Conservation (phyloP, 1,140 invertebrate species). For the Panulirus ornatus region DNA sequence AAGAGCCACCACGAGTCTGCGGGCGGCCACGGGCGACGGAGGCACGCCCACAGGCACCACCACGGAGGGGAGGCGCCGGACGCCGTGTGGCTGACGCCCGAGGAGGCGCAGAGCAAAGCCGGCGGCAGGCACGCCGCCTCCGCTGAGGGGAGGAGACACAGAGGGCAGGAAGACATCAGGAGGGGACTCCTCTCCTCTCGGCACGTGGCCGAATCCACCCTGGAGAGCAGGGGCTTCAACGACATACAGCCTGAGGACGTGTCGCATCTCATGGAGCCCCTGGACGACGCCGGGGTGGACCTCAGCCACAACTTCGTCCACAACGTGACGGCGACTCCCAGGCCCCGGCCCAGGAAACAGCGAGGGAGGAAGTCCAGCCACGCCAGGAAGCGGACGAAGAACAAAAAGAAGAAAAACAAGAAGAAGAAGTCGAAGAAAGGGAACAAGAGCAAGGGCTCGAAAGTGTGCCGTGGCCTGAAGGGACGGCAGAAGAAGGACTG, state of each 20-base stretch:
- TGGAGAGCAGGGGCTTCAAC: neutral
- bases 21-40: neutral
- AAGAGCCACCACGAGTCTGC: neutral
- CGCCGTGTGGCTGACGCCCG: neutral
- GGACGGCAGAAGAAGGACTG: slow-evolving; percentile 4
- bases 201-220: neutral
- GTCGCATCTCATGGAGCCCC: neutral
- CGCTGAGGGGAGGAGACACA: neutral
- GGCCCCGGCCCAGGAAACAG: neutral
- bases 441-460: neutral
- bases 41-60: neutral
- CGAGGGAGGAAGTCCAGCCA: neutral
- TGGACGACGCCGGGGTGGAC: neutral
- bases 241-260: neutral
- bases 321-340: neutral
- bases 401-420: neutral
- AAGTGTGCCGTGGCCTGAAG: slow-evolving; percentile 28
- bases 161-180: neutral
- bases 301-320: neutral
- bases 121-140: too few species aligned
- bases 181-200: neutral
- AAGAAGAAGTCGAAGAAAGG: neutral
- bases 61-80: neutral
- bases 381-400: neutral
- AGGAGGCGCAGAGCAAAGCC: neutral